phyloP scores from a whole-genome alignment of 1,140 invertebrate genomes.

The Latrodectus geometricus region DNA sequence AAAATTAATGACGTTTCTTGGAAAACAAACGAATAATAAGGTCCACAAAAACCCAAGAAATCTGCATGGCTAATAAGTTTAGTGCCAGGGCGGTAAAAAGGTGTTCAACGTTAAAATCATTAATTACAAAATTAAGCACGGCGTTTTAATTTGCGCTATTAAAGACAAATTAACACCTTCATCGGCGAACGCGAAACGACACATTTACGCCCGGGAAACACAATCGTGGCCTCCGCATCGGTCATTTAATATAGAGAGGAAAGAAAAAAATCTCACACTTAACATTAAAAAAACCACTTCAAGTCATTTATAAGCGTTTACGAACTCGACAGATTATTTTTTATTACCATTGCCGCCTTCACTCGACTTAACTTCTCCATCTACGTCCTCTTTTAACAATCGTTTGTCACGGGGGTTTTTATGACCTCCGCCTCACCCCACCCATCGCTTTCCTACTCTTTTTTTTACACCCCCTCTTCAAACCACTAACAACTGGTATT shows the following conservation, averaged over 20 bases:
- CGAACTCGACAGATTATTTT: conserved; percentile 23
- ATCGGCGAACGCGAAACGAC: conserved; percentile 12
- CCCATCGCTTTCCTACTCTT: background rate
- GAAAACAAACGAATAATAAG: conserved; percentile 3
- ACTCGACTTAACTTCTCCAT: conserved; percentile 38
- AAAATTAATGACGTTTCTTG: too few species aligned
- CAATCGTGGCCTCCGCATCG: conserved; percentile 49
- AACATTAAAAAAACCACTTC: conserved; percentile 31
- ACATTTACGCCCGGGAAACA: conserved; percentile 41
- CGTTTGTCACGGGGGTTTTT: conserved; percentile 49
- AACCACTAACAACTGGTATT: conserved; percentile 10
- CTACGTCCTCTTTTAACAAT: conserved; percentile 13
- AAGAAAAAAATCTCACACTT: background rate
- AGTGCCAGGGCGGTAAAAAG: conserved; percentile 31
- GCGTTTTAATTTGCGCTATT: conserved; percentile 61
- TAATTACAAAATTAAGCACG: conserved; percentile 60
- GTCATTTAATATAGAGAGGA: conserved; percentile 44
- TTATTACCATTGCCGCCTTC: conserved; percentile 16
- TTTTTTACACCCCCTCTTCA: conserved; percentile 15
- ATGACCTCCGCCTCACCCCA: conserved; percentile 5
- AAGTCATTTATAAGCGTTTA: conserved; percentile 52
- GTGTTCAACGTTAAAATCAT: conserved; percentile 58
- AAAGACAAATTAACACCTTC: conserved; percentile 61
- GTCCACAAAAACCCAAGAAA: conserved; percentile 14
- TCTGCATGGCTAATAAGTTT: conserved; percentile 55